Conservation (phyloP, 2,113 vertebrate species). For the Alosa alosa region DNA sequence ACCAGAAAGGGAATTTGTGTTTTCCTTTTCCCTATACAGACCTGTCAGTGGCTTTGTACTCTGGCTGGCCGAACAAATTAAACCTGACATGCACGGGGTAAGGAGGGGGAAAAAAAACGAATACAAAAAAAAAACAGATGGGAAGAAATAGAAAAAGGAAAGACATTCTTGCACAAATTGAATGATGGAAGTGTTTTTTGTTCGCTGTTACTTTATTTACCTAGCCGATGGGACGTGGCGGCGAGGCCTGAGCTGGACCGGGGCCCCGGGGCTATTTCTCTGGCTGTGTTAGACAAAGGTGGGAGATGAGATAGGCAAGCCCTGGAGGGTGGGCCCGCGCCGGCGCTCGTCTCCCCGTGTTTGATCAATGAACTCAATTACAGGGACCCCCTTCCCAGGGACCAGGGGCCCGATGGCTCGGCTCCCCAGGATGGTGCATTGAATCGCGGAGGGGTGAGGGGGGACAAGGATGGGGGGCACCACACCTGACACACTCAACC, state of each 20-base stretch:
- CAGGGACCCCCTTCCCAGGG: slow-evolving; percentile 64
- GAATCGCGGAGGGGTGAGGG: slow-evolving; percentile 25
- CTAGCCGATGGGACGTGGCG: slow-evolving; percentile 23
- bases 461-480: slow-evolving; percentile 30
- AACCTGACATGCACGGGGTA: background rate
- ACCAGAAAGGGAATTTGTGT: background rate
- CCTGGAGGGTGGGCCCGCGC: background rate
- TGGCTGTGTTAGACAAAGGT: slow-evolving; percentile 50
- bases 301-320: slow-evolving; percentile 42
- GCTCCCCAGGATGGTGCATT: slow-evolving; percentile 72
- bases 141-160: background rate
- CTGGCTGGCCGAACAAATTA: slow-evolving; percentile 2
- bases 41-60: background rate
- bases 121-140: background rate
- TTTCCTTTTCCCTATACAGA: background rate
- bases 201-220: slow-evolving; percentile 27
- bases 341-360: slow-evolving; percentile 44
- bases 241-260: no score
- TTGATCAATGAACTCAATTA: slow-evolving; percentile 94
- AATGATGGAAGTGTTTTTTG: background rate
- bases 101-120: background rate
- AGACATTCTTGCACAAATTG: slow-evolving; percentile 11
- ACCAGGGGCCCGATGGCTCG: slow-evolving; percentile 55
- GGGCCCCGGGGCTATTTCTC: slow-evolving; percentile 34
- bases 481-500: slow-evolving; percentile 67